Conservation (phyloP, 2,797 vertebrate species). For the Tragelaphus oryx region DNA sequence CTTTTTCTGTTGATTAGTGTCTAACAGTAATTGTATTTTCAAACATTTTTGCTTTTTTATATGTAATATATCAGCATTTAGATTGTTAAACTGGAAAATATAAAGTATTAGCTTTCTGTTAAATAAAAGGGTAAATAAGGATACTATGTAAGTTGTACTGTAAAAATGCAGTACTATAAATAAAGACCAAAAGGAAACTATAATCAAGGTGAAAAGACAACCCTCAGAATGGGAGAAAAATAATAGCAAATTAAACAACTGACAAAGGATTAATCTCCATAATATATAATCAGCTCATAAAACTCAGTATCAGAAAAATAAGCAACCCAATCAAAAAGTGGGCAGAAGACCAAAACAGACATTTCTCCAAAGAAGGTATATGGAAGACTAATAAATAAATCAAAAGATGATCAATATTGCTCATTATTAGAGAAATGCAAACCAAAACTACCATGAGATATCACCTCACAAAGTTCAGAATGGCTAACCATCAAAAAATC, state of each 20-base stretch:
- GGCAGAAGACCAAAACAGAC: not conserved
- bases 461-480: not conserved
- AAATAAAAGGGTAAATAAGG: not conserved
- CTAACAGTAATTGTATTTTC: slow-evolving; percentile 6
- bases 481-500: not conserved
- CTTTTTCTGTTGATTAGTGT: not conserved
- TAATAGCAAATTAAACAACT: not conserved
- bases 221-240: not conserved
- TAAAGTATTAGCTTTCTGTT: not conserved
- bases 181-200: not conserved
- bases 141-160: not conserved
- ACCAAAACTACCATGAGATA: not conserved
- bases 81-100: not conserved
- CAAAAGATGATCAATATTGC: not conserved
- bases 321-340: not conserved
- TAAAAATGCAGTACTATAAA: not conserved
- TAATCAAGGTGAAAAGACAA: not conserved
- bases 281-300: not conserved
- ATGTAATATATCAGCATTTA: not conserved
- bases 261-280: not conserved
- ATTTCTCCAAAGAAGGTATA: not conserved
- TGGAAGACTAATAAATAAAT: not conserved
- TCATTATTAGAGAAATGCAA: not conserved
- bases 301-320: not conserved
- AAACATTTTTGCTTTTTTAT: not conserved